Evolutionary conservation across 2,797 vertebrate genomes (phyloP).

Genomic region (Phylloscopus collybita): DNA sequence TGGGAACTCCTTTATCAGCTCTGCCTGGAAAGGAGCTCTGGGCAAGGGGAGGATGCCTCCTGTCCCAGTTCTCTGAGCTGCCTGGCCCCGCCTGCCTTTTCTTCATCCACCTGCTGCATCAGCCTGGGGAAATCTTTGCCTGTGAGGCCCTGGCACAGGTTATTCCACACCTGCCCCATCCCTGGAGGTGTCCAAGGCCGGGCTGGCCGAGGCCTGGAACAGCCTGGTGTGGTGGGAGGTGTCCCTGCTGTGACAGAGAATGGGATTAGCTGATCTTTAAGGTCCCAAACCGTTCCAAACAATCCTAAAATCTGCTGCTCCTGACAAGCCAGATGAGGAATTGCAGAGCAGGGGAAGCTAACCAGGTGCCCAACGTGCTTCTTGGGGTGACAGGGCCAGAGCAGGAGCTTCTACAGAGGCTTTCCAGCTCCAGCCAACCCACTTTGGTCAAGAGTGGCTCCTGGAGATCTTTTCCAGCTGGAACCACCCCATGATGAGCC

Average conservation of each 20-base stretch:
- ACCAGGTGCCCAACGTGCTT: not conserved
- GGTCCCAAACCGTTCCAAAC: not conserved
- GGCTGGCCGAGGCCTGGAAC: accelerated
- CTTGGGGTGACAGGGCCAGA: not conserved
- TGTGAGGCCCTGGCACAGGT: not conserved
- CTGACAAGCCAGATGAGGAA: not conserved
- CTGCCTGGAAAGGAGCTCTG: not conserved
- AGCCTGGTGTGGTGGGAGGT: not conserved
- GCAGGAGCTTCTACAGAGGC: not conserved
- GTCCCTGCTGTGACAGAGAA: not conserved
- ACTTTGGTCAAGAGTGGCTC: accelerated
- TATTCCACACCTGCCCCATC: not conserved
- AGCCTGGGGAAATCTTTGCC: not conserved
- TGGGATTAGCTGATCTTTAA: not conserved
- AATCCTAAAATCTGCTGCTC: not conserved
- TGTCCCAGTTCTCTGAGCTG: not conserved
- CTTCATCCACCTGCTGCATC: too few relatives aligned
- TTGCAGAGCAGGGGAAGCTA: not conserved
- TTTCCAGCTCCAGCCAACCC: not conserved
- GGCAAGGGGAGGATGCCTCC: not conserved
- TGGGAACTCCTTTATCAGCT: not conserved
- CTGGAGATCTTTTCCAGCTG: not conserved
- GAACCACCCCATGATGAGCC: not conserved
- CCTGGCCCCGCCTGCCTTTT: too few relatives aligned
- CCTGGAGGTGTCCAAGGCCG: not conserved